A percentile compares a stretch with the other conserved stretches of the same genome.
phyloP scores from a whole-genome alignment of 2,888 invertebrate species.

The Pseudanteris insignis region DNA sequence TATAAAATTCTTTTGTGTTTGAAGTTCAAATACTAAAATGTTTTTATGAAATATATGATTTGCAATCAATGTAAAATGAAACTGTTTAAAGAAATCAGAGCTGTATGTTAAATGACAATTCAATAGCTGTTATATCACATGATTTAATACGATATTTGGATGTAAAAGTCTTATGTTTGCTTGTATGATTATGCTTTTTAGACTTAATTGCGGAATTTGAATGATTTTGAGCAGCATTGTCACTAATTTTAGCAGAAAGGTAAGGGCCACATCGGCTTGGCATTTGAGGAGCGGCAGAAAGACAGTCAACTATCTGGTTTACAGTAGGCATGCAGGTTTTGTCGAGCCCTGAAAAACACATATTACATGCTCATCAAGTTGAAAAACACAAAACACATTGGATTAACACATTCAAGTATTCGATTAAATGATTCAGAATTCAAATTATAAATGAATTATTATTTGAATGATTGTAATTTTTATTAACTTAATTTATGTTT shows the following conservation, averaged over 20 bases:
- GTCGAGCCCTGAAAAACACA: slow-evolving; percentile 66
- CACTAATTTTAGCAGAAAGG: slow-evolving; percentile 62
- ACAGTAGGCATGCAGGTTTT: slow-evolving; percentile 73
- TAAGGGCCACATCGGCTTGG: slow-evolving; percentile 63
- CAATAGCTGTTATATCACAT: slow-evolving; percentile 30
- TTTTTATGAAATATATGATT: no score
- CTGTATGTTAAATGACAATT: slow-evolving; percentile 38
- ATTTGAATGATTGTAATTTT: no score
- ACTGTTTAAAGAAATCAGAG: slow-evolving; percentile 16
- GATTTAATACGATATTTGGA: slow-evolving; percentile 36
- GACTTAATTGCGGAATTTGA: slow-evolving; percentile 52
- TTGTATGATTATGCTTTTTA: slow-evolving; percentile 48
- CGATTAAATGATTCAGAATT: no score
- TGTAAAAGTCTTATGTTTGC: slow-evolving; percentile 42
- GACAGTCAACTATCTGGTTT: slow-evolving; percentile 66
- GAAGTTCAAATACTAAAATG: no score
- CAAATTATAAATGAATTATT: no score
- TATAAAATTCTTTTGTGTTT: no score
- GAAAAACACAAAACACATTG: slow-evolving; percentile 38
- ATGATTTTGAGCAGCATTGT: slow-evolving; percentile 56
- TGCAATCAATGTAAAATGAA: not conserved
- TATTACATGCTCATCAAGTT: slow-evolving; percentile 64
- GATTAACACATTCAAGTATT: no score
- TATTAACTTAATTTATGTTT: no score
- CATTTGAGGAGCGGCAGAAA: slow-evolving; percentile 63